phyloP scores from a whole-genome alignment of 92 coral and sea anemone species.

The Heteractis magnifica region DNA sequence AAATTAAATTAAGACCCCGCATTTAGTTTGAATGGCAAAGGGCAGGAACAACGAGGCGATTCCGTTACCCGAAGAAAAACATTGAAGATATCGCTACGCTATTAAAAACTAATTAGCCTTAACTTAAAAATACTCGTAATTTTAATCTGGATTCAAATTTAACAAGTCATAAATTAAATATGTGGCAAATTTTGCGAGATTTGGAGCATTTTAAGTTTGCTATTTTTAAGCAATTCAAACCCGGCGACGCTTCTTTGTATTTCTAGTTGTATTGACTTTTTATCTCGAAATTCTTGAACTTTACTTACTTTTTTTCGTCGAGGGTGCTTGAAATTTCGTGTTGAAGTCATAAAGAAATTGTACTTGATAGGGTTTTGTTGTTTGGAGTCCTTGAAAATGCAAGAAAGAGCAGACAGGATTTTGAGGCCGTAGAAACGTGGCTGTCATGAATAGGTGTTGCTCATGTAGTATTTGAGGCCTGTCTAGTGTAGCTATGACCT shows the following conservation, averaged over 20 bases:
- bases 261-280: background rate
- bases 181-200: background rate
- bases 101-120: background rate
- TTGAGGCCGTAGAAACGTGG: background rate
- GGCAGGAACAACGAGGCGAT: background rate
- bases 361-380: background rate
- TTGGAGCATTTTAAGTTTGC: background rate
- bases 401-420: background rate
- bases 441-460: background rate
- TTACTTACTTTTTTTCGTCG: constrained; percentile 1
- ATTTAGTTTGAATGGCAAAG: background rate
- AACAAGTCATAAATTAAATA: background rate
- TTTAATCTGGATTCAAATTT: background rate
- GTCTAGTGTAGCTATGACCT: background rate
- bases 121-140: background rate
- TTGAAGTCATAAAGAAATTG: background rate
- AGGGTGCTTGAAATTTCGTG: background rate
- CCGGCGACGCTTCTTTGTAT: no score
- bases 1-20: background rate
- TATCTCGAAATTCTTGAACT: background rate
- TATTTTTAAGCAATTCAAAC: no score
- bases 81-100: background rate
- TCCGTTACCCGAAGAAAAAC: background rate
- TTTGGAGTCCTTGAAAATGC: background rate
- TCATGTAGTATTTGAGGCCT: background rate